Conservation (phyloP, 2,888 invertebrate species). For the Patella depressa region DNA sequence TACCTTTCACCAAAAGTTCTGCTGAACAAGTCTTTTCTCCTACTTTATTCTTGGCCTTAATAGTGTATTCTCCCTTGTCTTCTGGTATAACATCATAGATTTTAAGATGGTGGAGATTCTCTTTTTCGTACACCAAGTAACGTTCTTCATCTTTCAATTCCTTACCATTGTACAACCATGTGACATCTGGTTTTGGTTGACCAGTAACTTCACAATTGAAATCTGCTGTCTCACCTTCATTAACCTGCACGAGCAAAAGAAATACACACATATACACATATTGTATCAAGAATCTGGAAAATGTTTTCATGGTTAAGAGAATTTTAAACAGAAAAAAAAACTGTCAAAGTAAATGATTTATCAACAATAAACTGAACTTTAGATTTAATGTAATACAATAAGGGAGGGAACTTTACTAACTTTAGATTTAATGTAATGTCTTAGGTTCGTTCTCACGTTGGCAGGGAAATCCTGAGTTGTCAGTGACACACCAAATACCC, state of each 20-base stretch:
- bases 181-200: conserved; percentile 57
- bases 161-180: conserved; percentile 58
- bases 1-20: conserved; percentile 56
- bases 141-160: conserved; percentile 80
- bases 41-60: conserved; percentile 80
- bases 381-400: background rate
- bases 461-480: no score
- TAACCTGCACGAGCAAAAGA: conserved; percentile 41
- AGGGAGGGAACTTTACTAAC: background rate
- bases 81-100: conserved; percentile 72
- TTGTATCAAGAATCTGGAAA: background rate
- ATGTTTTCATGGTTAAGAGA: no score
- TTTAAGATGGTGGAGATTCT: conserved; percentile 56
- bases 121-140: conserved; percentile 56
- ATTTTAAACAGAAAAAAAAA: background rate
- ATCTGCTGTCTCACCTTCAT: conserved; percentile 58
- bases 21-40: conserved; percentile 77
- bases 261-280: background rate
- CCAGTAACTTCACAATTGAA: conserved; percentile 62
- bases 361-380: background rate
- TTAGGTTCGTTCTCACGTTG: no score
- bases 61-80: conserved; percentile 84
- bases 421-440: background rate
- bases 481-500: no score
- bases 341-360: background rate